These are phyloP conservation scores for Anagyrus pseudococci DNA, from an alignment of 2,888 invertebrate species.

Conservation along the genomic window DNA sequence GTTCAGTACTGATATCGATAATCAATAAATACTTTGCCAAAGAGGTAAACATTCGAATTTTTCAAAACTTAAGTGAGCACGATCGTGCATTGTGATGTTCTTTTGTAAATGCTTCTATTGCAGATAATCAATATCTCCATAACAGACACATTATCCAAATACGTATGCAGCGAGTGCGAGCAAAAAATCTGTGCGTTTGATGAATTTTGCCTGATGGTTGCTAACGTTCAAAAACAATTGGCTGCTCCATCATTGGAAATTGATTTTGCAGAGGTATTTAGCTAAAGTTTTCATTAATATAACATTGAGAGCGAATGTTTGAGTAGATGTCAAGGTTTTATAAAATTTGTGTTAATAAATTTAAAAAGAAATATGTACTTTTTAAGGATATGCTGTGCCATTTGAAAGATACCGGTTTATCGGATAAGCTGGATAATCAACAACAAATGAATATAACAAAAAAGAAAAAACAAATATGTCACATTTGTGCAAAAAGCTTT, in stretches of 20 bases:
- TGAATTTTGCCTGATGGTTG: slow-evolving; percentile 57
- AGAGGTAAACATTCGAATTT: slow-evolving; percentile 46
- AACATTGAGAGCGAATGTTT: background rate
- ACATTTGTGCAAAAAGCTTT: slow-evolving; percentile 65
- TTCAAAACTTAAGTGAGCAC: background rate
- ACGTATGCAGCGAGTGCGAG: slow-evolving; percentile 57
- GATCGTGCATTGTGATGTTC: background rate
- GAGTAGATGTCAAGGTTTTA: no score
- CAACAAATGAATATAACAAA: slow-evolving; percentile 15
- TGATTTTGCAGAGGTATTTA: slow-evolving; percentile 57
- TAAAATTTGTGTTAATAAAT: no score
- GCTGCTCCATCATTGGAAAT: slow-evolving; percentile 54
- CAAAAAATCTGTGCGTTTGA: slow-evolving; percentile 57
- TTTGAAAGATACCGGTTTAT: slow-evolving; percentile 49
- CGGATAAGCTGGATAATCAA: slow-evolving; percentile 38
- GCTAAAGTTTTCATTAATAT: background rate
- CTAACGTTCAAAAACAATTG: slow-evolving; percentile 56
- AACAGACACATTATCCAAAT: slow-evolving; percentile 53
- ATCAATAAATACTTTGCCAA: slow-evolving; percentile 57
- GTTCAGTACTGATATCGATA: slow-evolving; percentile 55
- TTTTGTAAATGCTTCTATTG: no score
- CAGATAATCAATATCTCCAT: slow-evolving; percentile 55
- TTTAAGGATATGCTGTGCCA: slow-evolving; percentile 53
- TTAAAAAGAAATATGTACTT: background rate
- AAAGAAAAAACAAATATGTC: slow-evolving; percentile 47